Conservation (phyloP, 2,113 vertebrate species). For the Pelobates fuscus region DNA sequence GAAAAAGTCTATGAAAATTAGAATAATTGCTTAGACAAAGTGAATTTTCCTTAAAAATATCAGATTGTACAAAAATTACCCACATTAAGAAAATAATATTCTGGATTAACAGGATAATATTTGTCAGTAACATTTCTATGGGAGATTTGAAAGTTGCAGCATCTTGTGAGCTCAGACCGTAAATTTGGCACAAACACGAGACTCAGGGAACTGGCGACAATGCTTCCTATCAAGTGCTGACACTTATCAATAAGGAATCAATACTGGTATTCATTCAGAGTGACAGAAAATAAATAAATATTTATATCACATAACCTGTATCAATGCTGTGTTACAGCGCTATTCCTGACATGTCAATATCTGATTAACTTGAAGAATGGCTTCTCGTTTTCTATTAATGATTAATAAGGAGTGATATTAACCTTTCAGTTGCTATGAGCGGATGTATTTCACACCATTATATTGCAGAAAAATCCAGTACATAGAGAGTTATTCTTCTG, state of each 20-base stretch:
- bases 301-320: constrained; percentile 95
- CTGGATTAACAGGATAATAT: no score
- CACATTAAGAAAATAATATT: no score
- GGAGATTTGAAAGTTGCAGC: no score
- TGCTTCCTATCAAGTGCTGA: constrained; percentile 78
- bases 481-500: no score
- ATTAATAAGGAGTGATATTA: constrained; percentile 71
- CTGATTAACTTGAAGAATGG: constrained; percentile 95
- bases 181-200: constrained; percentile 78
- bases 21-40: no score
- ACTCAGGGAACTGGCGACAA: constrained; percentile 68
- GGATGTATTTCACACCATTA: background rate
- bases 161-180: constrained; percentile 53
- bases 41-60: no score
- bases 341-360: constrained; percentile 95
- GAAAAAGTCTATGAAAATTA: no score
- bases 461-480: background rate
- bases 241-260: constrained; percentile 75
- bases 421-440: constrained; percentile 28
- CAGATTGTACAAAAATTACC: no score
- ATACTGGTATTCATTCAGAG: constrained; percentile 84
- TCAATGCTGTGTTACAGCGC: constrained; percentile 90
- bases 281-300: constrained; percentile 98
- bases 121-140: constrained; percentile 48
- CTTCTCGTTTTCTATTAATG: constrained; percentile 82